These are phyloP conservation scores for Hololepta plana DNA, from an alignment of 2,888 invertebrate genomes.

Conservation along the genomic window DNA sequence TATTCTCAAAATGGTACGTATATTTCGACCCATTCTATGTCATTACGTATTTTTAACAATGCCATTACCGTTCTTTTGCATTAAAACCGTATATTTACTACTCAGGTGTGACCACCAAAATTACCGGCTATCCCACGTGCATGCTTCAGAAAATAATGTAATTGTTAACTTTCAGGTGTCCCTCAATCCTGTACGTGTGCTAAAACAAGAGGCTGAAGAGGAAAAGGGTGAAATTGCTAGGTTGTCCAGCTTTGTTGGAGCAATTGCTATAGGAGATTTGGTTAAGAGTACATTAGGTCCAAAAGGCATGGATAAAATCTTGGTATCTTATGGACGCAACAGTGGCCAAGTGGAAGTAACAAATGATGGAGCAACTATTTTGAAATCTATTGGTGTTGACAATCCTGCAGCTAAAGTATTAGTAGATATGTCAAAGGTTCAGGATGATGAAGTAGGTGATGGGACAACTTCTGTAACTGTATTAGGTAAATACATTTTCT, in stretches of 20 bases:
- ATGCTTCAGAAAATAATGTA: too few species aligned
- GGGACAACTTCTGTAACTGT: conserved; percentile 99
- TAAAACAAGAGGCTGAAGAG: conserved; percentile 93
- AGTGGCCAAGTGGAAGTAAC: conserved; percentile 85
- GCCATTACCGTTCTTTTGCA: too few species aligned
- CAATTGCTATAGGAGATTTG: conserved; percentile 96
- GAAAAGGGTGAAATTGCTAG: conserved; percentile 96
- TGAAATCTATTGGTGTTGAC: conserved; percentile 90
- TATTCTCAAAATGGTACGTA: too few species aligned
- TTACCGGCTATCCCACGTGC: too few species aligned
- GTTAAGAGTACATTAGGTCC: conserved; percentile 97
- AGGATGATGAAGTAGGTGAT: conserved; percentile 99
- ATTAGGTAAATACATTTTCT: conserved; percentile 33
- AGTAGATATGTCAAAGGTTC: conserved; percentile 96
- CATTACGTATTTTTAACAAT: too few species aligned
- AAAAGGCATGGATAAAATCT: conserved; percentile 95
- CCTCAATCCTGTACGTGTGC: conserved; percentile 82
- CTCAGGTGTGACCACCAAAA: too few species aligned
- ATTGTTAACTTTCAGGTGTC: conserved; percentile 63
- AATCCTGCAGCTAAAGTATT: conserved; percentile 98
- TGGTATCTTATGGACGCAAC: conserved; percentile 63
- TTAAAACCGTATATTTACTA: too few species aligned
- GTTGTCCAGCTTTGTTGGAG: conserved; percentile 94
- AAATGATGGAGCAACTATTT: conserved; percentile 97
- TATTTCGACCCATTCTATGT: too few species aligned